Conservation (phyloP, 2,888 invertebrate species). For the Drosophila prolongata region DNA sequence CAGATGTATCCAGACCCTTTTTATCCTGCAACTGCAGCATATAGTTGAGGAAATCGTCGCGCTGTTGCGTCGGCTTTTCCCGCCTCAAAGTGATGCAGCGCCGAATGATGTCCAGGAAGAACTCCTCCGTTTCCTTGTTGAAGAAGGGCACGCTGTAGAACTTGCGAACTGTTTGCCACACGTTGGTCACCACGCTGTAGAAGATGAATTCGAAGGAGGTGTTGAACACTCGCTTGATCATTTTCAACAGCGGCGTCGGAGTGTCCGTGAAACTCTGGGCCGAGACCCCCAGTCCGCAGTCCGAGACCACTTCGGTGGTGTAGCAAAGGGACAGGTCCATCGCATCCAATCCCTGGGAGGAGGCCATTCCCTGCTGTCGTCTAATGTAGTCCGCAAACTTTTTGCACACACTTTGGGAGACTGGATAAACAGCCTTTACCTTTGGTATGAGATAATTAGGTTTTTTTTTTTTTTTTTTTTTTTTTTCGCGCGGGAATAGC, state of each 20-base stretch:
- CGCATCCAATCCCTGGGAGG: constrained; percentile 81
- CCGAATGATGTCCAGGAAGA: constrained; percentile 72
- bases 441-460: constrained; percentile 20
- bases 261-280: constrained; percentile 82
- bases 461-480: no score
- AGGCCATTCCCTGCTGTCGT: constrained; percentile 65
- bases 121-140: constrained; percentile 87
- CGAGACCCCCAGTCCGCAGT: constrained; percentile 84
- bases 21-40: constrained; percentile 80
- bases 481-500: no score
- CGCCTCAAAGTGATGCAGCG: constrained; percentile 69
- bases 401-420: constrained; percentile 84
- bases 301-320: constrained; percentile 84
- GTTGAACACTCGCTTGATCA: constrained; percentile 75
- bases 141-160: constrained; percentile 66
- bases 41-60: constrained; percentile 80
- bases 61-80: constrained; percentile 39
- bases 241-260: constrained; percentile 72
- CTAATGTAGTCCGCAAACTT: constrained; percentile 84
- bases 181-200: constrained; percentile 58
- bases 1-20: constrained; percentile 69
- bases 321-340: constrained; percentile 82
- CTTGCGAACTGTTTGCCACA: constrained; percentile 73
- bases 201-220: constrained; percentile 67
- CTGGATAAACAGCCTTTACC: constrained; percentile 85